Evolutionary conservation across 2,797 vertebrate genomes (phyloP).

Genomic region (Pantherophis alleghaniensis): DNA sequence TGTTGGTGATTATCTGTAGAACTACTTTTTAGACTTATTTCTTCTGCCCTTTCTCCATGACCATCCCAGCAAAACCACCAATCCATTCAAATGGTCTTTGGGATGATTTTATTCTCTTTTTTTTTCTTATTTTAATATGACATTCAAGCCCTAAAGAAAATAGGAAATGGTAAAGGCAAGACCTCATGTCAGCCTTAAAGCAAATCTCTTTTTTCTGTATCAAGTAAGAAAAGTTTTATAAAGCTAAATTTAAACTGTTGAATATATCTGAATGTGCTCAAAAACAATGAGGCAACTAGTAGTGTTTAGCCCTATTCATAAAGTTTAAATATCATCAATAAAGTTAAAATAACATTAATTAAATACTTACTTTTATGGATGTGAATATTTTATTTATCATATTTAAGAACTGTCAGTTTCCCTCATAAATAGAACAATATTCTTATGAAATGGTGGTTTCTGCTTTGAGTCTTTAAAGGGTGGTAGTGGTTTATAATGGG

Average conservation of each 20-base stretch:
- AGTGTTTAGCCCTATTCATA: not conserved
- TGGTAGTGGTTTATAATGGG: not conserved
- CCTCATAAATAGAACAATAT: not conserved
- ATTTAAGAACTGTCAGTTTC: not conserved
- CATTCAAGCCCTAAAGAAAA: conserved; percentile 8
- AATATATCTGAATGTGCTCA: not conserved
- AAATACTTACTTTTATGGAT: not conserved
- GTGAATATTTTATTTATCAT: not conserved
- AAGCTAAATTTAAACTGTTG: not conserved
- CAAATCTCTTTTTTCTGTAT: not conserved
- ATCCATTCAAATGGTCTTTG: not conserved
- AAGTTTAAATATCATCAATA: not conserved
- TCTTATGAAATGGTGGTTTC: not conserved
- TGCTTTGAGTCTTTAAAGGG: not conserved
- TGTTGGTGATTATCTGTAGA: conserved; percentile 7
- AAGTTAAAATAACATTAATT: not conserved
- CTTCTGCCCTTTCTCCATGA: not conserved
- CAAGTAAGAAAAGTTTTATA: not conserved
- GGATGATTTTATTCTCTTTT: not conserved
- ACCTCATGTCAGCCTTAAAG: not conserved
- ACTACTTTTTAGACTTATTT: not conserved
- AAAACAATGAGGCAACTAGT: not conserved
- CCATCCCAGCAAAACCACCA: not conserved
- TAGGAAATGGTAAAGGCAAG: not conserved
- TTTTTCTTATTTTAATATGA: conserved; percentile 2